These are phyloP conservation scores for Glandiceps talaboti DNA, from an alignment of 53 echinoderm and acorn worm species.

Conservation along the genomic window DNA sequence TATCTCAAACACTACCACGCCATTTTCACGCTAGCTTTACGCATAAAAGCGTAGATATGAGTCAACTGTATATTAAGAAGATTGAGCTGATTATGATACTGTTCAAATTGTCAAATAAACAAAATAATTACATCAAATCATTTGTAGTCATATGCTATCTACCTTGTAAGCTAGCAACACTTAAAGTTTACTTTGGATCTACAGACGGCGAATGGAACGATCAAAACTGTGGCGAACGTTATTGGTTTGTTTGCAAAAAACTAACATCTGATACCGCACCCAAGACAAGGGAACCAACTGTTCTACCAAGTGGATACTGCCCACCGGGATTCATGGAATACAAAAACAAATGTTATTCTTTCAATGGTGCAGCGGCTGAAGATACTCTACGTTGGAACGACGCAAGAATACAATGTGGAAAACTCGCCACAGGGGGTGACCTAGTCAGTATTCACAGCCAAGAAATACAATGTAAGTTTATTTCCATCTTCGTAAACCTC, in stretches of 20 bases:
- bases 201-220: constrained; percentile 54
- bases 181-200: too few species aligned
- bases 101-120: too few species aligned
- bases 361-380: constrained; percentile 35
- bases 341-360: constrained; percentile 56
- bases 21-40: too few species aligned
- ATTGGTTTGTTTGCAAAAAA: constrained; percentile 73
- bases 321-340: constrained; percentile 25
- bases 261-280: constrained; percentile 25
- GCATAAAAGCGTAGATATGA: too few species aligned
- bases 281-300: constrained; percentile 50
- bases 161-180: too few species aligned
- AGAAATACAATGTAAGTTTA: constrained; percentile 3
- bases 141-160: too few species aligned
- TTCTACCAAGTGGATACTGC: constrained; percentile 52
- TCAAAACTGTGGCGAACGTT: constrained; percentile 67
- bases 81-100: too few species aligned
- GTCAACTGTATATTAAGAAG: too few species aligned
- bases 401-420: constrained; percentile 48
- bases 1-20: too few species aligned
- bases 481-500: too few species aligned
- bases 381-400: constrained; percentile 62
- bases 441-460: constrained; percentile 24
- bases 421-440: constrained; percentile 22
- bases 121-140: too few species aligned